Conservation (phyloP, 2,888 invertebrate genomes). For the Ophion ellenae region DNA sequence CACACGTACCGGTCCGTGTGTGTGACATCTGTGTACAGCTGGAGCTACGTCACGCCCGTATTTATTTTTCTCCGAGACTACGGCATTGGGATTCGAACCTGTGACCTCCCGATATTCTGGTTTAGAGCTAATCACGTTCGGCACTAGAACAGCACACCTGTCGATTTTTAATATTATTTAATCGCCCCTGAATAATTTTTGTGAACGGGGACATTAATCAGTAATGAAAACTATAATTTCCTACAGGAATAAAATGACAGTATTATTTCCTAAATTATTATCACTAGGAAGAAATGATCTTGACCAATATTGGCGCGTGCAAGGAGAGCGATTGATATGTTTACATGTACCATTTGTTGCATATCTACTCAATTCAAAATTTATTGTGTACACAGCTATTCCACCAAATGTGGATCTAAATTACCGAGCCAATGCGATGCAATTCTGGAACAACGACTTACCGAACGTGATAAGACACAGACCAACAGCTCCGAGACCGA, state of each 20-base stretch:
- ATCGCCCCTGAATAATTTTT: not conserved
- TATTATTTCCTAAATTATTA: too few species aligned
- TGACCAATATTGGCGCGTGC: not conserved
- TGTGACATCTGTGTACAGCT: too few species aligned
- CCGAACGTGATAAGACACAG: constrained; percentile 88
- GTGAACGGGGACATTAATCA: not conserved
- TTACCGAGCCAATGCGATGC: constrained; percentile 91
- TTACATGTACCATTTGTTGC: not conserved
- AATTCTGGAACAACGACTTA: constrained; percentile 93
- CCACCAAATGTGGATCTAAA: constrained; percentile 90
- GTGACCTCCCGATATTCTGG: too few species aligned
- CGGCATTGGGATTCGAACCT: too few species aligned
- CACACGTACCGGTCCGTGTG: too few species aligned
- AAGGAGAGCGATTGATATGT: not conserved
- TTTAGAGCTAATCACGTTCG: too few species aligned
- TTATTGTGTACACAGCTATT: constrained; percentile 86
- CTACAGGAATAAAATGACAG: too few species aligned
- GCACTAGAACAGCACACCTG: too few species aligned
- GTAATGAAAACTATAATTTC: not conserved
- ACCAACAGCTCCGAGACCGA: constrained; percentile 76
- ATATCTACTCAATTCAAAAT: constrained; percentile 60
- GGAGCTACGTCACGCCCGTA: too few species aligned
- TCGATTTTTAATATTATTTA: not conserved
- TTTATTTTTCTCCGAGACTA: too few species aligned
- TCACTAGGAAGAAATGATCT: not conserved